Percentiles rank a stretch among this genome's conserved stretches.
Conservation (phyloP, 2,113 vertebrate genomes). For the Neolamprologus brichardi region DNA sequence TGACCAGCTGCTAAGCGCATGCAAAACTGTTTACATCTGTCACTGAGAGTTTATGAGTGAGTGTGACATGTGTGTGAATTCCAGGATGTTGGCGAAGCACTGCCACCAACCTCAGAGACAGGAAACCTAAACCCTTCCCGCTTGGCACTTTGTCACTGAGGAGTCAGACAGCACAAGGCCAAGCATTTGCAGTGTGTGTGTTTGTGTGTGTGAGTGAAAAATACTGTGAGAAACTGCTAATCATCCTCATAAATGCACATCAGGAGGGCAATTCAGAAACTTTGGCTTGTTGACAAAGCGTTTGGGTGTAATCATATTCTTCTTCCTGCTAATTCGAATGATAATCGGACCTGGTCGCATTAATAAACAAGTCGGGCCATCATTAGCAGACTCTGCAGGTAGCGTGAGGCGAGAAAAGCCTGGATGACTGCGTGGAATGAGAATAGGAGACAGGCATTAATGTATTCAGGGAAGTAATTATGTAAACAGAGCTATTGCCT, state of each 20-base stretch:
- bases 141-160: constrained; percentile 18
- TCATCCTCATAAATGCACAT: constrained; percentile 7
- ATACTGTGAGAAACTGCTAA: neutral
- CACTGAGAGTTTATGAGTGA: neutral
- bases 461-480: constrained; percentile 45
- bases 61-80: constrained; percentile 24
- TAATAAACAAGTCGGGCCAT: constrained; percentile 8
- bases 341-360: constrained; percentile 3
- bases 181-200: neutral
- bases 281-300: constrained; percentile 14
- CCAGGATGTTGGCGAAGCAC: constrained; percentile 38
- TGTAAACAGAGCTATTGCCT: constrained; percentile 31
- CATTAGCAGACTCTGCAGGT: constrained; percentile 6
- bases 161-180: constrained; percentile 23
- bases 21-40: constrained; percentile 55
- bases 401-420: neutral
- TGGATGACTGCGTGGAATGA: constrained; percentile 15
- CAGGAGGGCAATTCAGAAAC: neutral
- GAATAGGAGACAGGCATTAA: constrained; percentile 10
- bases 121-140: constrained; percentile 40
- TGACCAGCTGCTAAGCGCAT: constrained; percentile 48
- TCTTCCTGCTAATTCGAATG: neutral
- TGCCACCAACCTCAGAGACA: constrained; percentile 35
- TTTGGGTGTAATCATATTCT: neutral
- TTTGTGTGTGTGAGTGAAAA: neutral